Percentiles rank a stretch among this genome's conserved stretches.
phyloP scores from a whole-genome alignment of 2,113 vertebrate genomes.

The Rhagologus leucostigma region DNA sequence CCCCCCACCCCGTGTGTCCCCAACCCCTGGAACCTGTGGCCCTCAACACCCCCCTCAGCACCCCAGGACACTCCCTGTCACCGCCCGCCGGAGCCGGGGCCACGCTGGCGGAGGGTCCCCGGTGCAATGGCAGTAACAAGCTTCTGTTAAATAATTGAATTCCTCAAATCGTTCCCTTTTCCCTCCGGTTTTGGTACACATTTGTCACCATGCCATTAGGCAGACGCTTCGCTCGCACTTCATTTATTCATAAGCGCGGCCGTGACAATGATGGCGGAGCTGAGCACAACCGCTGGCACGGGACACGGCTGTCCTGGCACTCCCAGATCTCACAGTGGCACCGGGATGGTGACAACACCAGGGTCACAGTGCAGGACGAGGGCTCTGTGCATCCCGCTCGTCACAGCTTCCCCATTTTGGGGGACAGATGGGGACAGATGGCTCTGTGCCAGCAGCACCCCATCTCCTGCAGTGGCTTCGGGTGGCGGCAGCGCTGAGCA shows the following conservation, averaged over 20 bases:
- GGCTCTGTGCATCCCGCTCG: rapidly evolving
- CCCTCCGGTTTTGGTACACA: not conserved
- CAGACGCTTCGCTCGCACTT: conserved; percentile 37
- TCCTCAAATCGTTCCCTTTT: conserved; percentile 50
- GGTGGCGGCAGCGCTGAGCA: not conserved
- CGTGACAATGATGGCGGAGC: not conserved
- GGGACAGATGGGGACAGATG: rapidly evolving
- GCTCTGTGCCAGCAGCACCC: rapidly evolving
- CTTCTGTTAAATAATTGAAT: conserved; percentile 54
- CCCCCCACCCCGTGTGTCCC: not conserved
- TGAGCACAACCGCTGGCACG: not conserved
- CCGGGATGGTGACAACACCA: rapidly evolving
- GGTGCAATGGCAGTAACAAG: not conserved
- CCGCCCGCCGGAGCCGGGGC: rapidly evolving
- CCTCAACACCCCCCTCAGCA: rapidly evolving
- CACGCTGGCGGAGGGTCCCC: not conserved
- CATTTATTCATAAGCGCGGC: conserved; percentile 39
- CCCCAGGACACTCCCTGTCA: not conserved
- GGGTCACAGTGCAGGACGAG: not conserved
- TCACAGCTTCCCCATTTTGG: rapidly evolving
- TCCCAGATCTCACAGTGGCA: not conserved
- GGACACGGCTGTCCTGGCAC: not conserved
- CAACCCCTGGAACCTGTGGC: rapidly evolving
- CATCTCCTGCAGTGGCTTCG: not conserved
- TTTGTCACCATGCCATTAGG: conserved; percentile 57